Evolutionary conservation across 2,888 invertebrate genomes (phyloP), one percentile per base, ranked within the genome.

Genomic region (Stenodera caucasica): DNA sequence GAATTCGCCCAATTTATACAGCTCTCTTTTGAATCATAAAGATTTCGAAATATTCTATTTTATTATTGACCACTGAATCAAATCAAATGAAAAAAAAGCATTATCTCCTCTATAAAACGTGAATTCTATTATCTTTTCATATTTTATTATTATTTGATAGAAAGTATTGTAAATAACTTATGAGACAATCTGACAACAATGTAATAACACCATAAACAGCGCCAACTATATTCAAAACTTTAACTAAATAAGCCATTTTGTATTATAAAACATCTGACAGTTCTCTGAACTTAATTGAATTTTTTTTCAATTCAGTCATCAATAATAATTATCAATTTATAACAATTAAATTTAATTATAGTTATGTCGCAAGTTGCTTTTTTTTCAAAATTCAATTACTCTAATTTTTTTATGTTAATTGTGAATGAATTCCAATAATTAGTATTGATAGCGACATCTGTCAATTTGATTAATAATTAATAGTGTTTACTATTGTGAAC

Each of bases 171-270:
- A 21, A 2, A 18, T 21, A 9, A 18, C 18, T 6, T 26, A 26
- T 26, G 52, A 33, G 52, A 21, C 49, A 52, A 32, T 58, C 45
- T 61, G 61, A 58, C 61, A 61, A 61, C 61, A 52, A 49, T 58
- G 55, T 51, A 61, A 61, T 52, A 61, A 54, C 49, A 50, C 32
- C 37, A 57, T 54, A 58, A 55, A n/a, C 53, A 57, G 61, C 61
- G 61, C 61, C 61, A 61, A 61, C 57, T 58, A 35, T 40, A 57
- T 60, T 60, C 49, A 53, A 60, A 57, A 54, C 57, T 60, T 33
- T 14, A 57, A 57, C 60, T 35, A 45, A 45, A 53, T 35, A 32
- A 30, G 18, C 54, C 21, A 52, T 53, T 53, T 53, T 35, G 32
- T 52, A 30, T 35, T 21, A 37, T 49, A 45, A 45, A 45, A 45